Evolutionary conservation across 2,113 vertebrate species (phyloP).

Genomic region (Aphyosemion australe): DNA sequence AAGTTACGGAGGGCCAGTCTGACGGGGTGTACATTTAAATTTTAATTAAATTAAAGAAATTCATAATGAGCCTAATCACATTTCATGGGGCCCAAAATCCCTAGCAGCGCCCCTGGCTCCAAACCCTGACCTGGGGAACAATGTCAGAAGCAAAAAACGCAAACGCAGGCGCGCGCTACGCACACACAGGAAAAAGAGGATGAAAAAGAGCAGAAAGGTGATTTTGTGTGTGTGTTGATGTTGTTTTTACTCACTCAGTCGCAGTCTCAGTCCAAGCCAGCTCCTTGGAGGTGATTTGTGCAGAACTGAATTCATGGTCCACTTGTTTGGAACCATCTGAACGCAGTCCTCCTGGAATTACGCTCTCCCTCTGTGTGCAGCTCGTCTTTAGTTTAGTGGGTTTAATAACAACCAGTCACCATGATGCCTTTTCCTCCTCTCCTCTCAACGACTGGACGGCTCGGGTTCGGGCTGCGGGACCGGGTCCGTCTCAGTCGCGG

Average conservation of each 20-base stretch:
- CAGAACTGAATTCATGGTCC: constrained; percentile 76
- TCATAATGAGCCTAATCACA: no score
- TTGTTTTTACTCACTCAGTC: constrained; percentile 74
- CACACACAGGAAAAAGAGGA: neutral
- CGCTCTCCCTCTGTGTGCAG: neutral
- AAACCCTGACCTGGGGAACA: no score
- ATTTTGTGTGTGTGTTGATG: no score
- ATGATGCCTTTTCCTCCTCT: neutral
- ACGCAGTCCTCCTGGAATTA: constrained; percentile 11
- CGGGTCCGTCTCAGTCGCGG: constrained; percentile 19
- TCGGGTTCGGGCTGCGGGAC: neutral
- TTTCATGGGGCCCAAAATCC: no score
- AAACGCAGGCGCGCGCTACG: no score
- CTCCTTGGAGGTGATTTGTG: constrained; percentile 78
- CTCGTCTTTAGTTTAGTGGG: no score
- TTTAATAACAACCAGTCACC: neutral
- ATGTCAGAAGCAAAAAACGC: no score
- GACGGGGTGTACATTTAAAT: no score
- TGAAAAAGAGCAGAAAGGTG: neutral
- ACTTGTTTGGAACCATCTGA: constrained; percentile 81
- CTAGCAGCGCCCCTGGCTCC: no score
- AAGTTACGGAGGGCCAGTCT: no score
- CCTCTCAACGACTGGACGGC: neutral
- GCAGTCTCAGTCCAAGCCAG: constrained; percentile 76
- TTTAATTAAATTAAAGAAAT: no score